A percentile compares a stretch with the other conserved stretches of the same genome.
Evolutionary conservation across 2,113 vertebrate species (phyloP).

Genomic region (Daphoenositta chrysoptera): DNA sequence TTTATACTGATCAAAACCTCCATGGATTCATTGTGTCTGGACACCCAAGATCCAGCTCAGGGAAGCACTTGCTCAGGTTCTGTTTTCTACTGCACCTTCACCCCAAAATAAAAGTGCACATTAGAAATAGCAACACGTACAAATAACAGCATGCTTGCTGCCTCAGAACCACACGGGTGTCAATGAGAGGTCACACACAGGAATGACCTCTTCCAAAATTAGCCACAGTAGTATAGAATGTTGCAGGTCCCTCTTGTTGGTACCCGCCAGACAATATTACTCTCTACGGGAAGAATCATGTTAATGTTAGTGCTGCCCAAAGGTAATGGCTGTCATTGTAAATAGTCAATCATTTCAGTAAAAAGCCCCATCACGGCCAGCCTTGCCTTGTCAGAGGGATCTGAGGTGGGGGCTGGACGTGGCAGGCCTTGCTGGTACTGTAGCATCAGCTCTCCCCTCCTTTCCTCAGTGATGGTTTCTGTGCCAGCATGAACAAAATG

Average conservation of each 20-base stretch:
- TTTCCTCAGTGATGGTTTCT: background rate
- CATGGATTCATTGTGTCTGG: background rate
- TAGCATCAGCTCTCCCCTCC: background rate
- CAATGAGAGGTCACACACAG: background rate
- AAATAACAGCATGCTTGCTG: background rate
- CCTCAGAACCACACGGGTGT: background rate
- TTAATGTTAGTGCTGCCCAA: background rate
- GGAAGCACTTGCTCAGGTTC: background rate
- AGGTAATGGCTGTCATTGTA: background rate
- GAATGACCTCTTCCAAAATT: background rate
- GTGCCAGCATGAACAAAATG: background rate
- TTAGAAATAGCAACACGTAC: background rate
- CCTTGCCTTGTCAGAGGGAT: background rate
- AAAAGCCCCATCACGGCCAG: background rate
- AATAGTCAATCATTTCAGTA: background rate
- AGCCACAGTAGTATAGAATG: background rate
- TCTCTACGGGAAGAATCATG: background rate
- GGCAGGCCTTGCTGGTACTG: background rate
- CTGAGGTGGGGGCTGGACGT: background rate
- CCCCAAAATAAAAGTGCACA: background rate
- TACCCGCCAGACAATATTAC: background rate
- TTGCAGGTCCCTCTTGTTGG: background rate
- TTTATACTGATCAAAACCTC: background rate
- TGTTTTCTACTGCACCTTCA: background rate
- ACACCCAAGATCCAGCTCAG: background rate